These are phyloP conservation scores for Columbina picui DNA, from an alignment of 2,113 vertebrate genomes.

Conservation along the genomic window DNA sequence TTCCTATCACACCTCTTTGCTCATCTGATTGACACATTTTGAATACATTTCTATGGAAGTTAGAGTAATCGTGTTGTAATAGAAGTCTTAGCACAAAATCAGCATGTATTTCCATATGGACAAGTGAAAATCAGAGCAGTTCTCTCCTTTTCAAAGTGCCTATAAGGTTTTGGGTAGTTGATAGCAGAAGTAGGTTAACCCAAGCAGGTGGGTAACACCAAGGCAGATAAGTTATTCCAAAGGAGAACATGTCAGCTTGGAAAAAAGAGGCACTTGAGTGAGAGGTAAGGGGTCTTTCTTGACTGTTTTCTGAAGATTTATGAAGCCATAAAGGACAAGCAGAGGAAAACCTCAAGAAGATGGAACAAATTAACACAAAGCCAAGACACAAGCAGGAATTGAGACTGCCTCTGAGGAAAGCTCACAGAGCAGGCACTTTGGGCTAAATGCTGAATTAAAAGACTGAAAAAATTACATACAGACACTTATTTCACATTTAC, in stretches of 20 bases:
- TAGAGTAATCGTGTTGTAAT: neutral
- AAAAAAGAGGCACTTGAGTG: neutral
- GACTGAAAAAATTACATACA: neutral
- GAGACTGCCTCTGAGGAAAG: neutral
- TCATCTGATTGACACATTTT: neutral
- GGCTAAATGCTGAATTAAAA: neutral
- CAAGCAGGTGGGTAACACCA: neutral
- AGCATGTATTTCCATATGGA: neutral
- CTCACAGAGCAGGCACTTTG: neutral
- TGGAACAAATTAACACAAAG: neutral
- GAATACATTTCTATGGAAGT: neutral
- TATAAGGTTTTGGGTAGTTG: neutral
- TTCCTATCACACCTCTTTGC: neutral
- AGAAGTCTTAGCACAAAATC: neutral
- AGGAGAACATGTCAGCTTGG: fast-evolving
- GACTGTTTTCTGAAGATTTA: neutral
- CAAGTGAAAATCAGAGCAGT: neutral
- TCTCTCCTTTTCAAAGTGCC: neutral
- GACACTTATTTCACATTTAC: neutral
- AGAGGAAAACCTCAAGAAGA: neutral
- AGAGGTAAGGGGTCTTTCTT: neutral
- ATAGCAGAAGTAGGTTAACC: neutral
- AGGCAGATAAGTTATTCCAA: neutral
- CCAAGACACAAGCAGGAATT: neutral
- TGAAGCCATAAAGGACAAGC: neutral